A percentile compares a stretch with the other conserved stretches of the same genome.
Evolutionary conservation across 1,140 invertebrate genomes (phyloP).

Genomic region (Magallana gigas): DNA sequence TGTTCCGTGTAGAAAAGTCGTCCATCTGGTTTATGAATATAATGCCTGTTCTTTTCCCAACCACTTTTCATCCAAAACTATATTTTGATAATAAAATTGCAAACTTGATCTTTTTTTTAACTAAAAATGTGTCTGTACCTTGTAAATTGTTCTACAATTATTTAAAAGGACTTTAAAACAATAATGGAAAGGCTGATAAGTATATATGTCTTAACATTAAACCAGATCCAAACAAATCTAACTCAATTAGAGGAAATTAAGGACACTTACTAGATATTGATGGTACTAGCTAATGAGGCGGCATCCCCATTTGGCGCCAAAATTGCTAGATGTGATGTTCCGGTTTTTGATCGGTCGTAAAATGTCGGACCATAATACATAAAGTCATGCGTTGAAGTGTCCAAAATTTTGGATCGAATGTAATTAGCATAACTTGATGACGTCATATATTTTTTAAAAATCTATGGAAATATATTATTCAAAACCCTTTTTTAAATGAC

Average conservation of each 20-base stretch:
- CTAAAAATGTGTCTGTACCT: too few relatives aligned
- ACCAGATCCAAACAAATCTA: too few relatives aligned
- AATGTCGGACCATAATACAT: slow-evolving; percentile 69
- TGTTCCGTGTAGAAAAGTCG: slow-evolving; percentile 91
- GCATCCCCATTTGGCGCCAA: slow-evolving; percentile 93
- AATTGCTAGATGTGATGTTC: slow-evolving; percentile 94
- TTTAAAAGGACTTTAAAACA: not conserved
- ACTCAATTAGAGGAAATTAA: too few relatives aligned
- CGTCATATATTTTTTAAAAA: slow-evolving; percentile 83
- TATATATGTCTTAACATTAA: too few relatives aligned
- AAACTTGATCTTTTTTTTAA: too few relatives aligned
- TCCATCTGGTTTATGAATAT: slow-evolving; percentile 97
- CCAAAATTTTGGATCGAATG: slow-evolving; percentile 84
- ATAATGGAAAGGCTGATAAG: too few relatives aligned
- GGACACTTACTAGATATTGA: slow-evolving; percentile 83
- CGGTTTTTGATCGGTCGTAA: slow-evolving; percentile 75
- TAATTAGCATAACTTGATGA: slow-evolving; percentile 83
- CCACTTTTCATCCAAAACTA: slow-evolving; percentile 80
- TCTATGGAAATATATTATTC: slow-evolving; percentile 76
- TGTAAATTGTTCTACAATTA: too few relatives aligned
- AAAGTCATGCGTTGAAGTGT: slow-evolving; percentile 84
- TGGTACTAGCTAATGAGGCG: slow-evolving; percentile 93
- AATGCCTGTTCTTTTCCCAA: slow-evolving; percentile 89
- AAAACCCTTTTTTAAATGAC: too few relatives aligned
- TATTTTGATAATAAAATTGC: not conserved